Evolutionary conservation across 1,140 invertebrate species (phyloP).

Genomic region (Macrobrachium nipponense): DNA sequence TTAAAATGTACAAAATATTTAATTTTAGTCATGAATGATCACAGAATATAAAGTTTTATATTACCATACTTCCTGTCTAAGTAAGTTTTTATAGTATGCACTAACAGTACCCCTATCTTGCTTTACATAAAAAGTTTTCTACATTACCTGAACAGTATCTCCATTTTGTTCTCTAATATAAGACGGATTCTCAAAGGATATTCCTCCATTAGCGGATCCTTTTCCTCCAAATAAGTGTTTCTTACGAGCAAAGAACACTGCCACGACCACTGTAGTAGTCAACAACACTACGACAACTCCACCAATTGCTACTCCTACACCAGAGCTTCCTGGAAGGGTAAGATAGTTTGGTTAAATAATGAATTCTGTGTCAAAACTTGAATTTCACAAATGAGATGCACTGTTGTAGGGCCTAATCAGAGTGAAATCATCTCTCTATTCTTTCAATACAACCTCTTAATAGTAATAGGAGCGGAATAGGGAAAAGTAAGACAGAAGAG

Average conservation of each 20-base stretch:
- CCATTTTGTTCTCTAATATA: conserved; percentile 76
- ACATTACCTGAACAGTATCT: conserved; percentile 65
- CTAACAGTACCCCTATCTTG: background rate
- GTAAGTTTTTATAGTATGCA: too few species aligned
- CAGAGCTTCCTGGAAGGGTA: conserved; percentile 68
- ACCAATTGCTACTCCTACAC: conserved; percentile 61
- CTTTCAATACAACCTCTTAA: too few species aligned
- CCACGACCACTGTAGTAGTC: conserved; percentile 76
- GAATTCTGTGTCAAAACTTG: background rate
- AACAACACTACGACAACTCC: conserved; percentile 68
- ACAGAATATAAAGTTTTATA: too few species aligned
- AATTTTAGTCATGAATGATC: too few species aligned
- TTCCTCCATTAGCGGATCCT: conserved; percentile 75
- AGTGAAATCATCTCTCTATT: too few species aligned
- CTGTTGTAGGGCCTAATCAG: too few species aligned
- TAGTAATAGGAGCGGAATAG: too few species aligned
- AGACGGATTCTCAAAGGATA: conserved; percentile 87
- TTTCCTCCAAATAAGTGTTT: conserved; percentile 71
- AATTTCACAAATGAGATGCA: too few species aligned
- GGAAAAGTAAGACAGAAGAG: too few species aligned
- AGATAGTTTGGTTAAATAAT: conserved; percentile 50
- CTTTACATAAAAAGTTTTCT: background rate
- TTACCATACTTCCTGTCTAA: too few species aligned
- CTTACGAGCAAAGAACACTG: conserved; percentile 76
- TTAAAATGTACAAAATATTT: too few species aligned